Evolutionary conservation across 2,113 vertebrate genomes (phyloP), one percentile per base, ranked within the genome.

Genomic region (Ursus arctos): DNA sequence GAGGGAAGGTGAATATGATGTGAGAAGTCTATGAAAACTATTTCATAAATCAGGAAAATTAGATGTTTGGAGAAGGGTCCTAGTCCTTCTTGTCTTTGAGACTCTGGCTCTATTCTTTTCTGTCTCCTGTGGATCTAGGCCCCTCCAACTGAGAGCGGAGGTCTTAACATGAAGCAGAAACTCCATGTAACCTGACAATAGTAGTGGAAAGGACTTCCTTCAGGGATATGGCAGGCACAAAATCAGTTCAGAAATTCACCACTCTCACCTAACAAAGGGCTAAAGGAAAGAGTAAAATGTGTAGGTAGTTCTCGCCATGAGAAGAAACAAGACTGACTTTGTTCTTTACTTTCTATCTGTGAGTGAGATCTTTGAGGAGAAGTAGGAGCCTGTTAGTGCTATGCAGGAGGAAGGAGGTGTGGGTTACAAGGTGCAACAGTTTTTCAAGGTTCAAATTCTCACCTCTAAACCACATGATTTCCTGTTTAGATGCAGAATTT

Each of bases 1-100:
- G 57, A 40, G 49, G 33, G 76, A 51, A 59, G 49, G 49, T 84
- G 47, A 67, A 8, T 24, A 43, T 71, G 14, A 43, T 80, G 26
- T 81, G 53, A 53, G 82, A 81, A 72, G 61, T 72, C 53, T 95
- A n/a, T 71, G 89, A 51, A 95, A 92, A 92, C 26, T 47, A 53
- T 63, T 95, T 40, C 53, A 72, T 4, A 72, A 61, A 19, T 71
- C 26, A 85, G 51, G 16, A 57, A n/a, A 87, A 26, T 72, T 43
- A 61, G 43, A 36, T 71, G n/a, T 72, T 95, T 67, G 19, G 26
- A n/a, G 24, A 51, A 49, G 40, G n/a, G 26, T 43, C 10, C 26
- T 85, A 21, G 31, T 36, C 47, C 24, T 61, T 24, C 63, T 69
- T 91, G 51, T 40, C 47, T 69, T 81, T 80, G n/a, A 71, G 21